phyloP scores from a whole-genome alignment of 2,888 invertebrate species.

The Ophion ventricosus region DNA sequence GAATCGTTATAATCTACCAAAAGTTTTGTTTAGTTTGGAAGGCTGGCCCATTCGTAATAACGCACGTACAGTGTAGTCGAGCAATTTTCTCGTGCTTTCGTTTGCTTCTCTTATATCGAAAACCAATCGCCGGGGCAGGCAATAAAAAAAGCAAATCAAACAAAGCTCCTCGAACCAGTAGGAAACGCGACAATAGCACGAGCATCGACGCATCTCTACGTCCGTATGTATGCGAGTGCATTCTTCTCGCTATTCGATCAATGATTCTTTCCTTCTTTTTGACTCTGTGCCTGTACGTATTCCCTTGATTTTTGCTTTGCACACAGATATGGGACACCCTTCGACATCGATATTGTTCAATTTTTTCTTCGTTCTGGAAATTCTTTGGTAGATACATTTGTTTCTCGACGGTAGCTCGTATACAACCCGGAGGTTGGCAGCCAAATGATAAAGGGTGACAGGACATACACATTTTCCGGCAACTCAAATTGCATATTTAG shows the following conservation, averaged over 20 bases:
- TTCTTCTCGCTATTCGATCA: not conserved
- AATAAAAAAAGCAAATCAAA: constrained; percentile 40
- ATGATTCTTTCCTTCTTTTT: constrained; percentile 25
- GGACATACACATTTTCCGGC: not conserved
- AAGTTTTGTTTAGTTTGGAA: not conserved
- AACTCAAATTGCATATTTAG: not conserved
- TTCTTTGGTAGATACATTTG: not conserved
- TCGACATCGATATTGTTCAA: not conserved
- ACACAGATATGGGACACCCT: not conserved
- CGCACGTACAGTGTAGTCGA: not conserved
- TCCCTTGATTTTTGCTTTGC: too few relatives aligned
- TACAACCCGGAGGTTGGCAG: not conserved
- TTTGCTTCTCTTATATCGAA: constrained; percentile 20
- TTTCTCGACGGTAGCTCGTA: not conserved
- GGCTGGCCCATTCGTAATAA: not conserved
- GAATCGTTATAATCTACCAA: not conserved
- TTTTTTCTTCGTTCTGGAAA: not conserved
- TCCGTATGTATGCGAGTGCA: too few relatives aligned
- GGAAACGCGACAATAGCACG: constrained; percentile 19
- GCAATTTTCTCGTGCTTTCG: not conserved
- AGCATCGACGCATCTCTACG: constrained; percentile 33
- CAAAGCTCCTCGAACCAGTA: constrained; percentile 28
- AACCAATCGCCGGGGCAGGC: not conserved
- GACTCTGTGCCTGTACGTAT: not conserved
- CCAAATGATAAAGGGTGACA: not conserved